Conservation (phyloP, 2,888 invertebrate species). For the Melinaea menophilus region DNA sequence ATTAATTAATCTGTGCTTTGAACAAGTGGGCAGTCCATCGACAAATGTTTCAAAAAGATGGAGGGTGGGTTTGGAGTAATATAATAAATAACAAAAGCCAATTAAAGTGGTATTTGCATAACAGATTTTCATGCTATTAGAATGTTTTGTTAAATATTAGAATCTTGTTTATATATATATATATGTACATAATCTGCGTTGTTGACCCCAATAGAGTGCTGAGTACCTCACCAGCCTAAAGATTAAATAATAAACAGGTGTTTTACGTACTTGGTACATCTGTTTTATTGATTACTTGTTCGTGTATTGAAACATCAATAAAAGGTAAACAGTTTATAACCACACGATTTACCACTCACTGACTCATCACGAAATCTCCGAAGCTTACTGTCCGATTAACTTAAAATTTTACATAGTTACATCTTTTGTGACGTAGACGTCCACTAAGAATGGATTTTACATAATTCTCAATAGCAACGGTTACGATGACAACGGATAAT, state of each 20-base stretch:
- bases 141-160: no score
- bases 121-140: not conserved
- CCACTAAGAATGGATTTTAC: no score
- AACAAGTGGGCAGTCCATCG: slow-evolving; percentile 45
- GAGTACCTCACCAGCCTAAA: not conserved
- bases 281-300: slow-evolving; percentile 1
- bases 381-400: not conserved
- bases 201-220: not conserved
- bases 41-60: slow-evolving; percentile 34
- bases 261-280: not conserved
- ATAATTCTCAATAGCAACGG: no score
- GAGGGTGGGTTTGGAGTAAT: slow-evolving; percentile 13
- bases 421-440: no score
- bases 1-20: slow-evolving; percentile 41
- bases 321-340: not conserved
- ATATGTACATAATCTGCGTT: not conserved
- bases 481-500: no score
- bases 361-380: not conserved
- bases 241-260: not conserved
- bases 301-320: not conserved
- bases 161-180: not conserved
- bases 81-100: slow-evolving; percentile 17
- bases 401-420: no score
- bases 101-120: slow-evolving; percentile 13
- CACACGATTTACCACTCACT: not conserved